phyloP scores from a whole-genome alignment of 2,797 vertebrate species.

The Propithecus deckenii region DNA sequence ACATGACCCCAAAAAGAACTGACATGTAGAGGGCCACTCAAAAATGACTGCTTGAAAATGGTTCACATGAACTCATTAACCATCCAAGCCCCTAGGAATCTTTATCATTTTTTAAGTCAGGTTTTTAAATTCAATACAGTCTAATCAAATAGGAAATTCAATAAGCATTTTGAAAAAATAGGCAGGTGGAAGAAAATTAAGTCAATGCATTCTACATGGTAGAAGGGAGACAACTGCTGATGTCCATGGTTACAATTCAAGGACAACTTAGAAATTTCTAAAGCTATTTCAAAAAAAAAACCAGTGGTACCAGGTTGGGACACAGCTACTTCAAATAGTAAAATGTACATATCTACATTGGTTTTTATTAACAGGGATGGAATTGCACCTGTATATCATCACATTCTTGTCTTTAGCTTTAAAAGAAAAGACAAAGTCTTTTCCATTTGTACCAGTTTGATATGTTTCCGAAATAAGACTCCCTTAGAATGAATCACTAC shows the following conservation, averaged over 20 bases:
- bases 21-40: neutral
- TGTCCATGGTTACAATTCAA: slow-evolving; percentile 75
- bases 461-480: slow-evolving; percentile 63
- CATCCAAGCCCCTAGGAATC: neutral
- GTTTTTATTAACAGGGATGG: slow-evolving; percentile 29
- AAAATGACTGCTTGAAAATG: neutral
- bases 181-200: slow-evolving; percentile 77
- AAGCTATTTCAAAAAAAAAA: slow-evolving; percentile 73
- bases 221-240: slow-evolving; percentile 84
- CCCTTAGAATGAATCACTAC: slow-evolving; percentile 55
- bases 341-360: slow-evolving; percentile 22
- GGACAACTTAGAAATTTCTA: slow-evolving; percentile 66
- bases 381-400: slow-evolving; percentile 46
- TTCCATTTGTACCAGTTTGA: neutral
- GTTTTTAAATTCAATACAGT: slow-evolving; percentile 78
- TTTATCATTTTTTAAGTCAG: neutral
- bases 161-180: neutral
- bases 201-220: slow-evolving; percentile 84
- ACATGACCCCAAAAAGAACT: neutral
- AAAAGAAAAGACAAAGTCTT: slow-evolving; percentile 49
- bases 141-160: slow-evolving; percentile 67
- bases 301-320: slow-evolving; percentile 70
- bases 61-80: neutral
- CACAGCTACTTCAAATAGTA: slow-evolving; percentile 65
- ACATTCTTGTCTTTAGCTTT: slow-evolving; percentile 69